These are phyloP conservation scores for Mesocentrotus franciscanus DNA, from an alignment of 53 echinoderm and acorn worm genomes.

Conservation along the genomic window DNA sequence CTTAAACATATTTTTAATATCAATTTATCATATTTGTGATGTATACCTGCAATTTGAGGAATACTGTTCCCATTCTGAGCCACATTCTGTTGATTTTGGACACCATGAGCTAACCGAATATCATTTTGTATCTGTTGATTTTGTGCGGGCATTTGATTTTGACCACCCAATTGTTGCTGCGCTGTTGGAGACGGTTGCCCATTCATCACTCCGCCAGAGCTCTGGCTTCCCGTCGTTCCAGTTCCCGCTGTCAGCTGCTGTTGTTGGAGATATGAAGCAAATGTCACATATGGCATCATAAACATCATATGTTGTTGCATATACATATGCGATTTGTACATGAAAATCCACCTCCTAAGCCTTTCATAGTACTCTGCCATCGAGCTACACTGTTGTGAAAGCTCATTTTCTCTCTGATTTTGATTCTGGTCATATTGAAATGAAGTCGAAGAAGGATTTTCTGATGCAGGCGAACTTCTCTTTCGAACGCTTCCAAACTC, in stretches of 20 bases:
- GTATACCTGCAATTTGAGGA: constrained; percentile 50
- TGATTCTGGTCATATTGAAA: background rate
- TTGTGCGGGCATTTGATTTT: background rate
- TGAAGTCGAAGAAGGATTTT: background rate
- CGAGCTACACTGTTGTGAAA: background rate
- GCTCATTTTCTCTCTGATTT: background rate
- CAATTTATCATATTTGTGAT: background rate
- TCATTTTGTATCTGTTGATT: constrained; percentile 49
- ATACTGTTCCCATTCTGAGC: constrained; percentile 38
- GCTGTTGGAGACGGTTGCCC: background rate
- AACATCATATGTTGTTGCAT: constrained; percentile 49
- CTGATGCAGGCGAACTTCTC: background rate
- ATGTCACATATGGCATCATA: constrained; percentile 59
- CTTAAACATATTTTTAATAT: background rate
- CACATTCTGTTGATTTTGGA: constrained; percentile 42
- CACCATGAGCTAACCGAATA: constrained; percentile 15
- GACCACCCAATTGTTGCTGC: constrained; percentile 45
- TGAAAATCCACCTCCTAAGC: constrained; percentile 44
- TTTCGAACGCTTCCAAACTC: background rate
- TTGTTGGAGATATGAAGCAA: constrained; percentile 51
- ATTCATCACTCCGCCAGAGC: background rate
- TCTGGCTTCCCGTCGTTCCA: constrained; percentile 38
- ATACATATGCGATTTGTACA: constrained; percentile 41
- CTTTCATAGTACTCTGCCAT: constrained; percentile 51
- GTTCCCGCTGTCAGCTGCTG: constrained; percentile 17